These are phyloP conservation scores for Bembecia ichneumoniformis DNA, from an alignment of 2,888 invertebrate genomes.

Conservation along the genomic window DNA sequence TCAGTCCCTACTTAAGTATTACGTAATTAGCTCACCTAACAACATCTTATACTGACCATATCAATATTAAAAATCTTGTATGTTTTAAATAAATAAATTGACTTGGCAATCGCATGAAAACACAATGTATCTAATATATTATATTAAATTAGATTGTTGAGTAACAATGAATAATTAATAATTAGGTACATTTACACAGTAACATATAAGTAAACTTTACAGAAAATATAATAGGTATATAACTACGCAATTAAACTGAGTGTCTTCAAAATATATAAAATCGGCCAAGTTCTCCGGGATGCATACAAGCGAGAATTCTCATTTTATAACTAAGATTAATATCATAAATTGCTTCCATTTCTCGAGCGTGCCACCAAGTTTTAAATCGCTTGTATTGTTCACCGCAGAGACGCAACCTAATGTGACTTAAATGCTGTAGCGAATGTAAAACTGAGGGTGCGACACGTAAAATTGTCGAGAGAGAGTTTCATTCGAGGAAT, in stretches of 20 bases:
- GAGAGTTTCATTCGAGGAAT: slow-evolving; percentile 45
- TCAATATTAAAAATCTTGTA: too few relatives aligned
- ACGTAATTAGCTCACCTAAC: too few relatives aligned
- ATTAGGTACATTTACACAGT: too few relatives aligned
- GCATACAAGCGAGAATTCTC: slow-evolving; percentile 45
- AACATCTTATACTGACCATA: too few relatives aligned
- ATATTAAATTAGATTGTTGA: too few relatives aligned
- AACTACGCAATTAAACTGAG: slow-evolving; percentile 43
- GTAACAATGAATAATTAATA: too few relatives aligned
- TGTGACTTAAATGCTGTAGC: slow-evolving; percentile 53
- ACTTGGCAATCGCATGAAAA: too few relatives aligned
- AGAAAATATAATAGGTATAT: slow-evolving; percentile 12
- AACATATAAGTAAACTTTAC: too few relatives aligned
- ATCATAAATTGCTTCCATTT: slow-evolving; percentile 51
- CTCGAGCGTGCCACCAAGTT: slow-evolving; percentile 35
- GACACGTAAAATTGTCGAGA: slow-evolving; percentile 46
- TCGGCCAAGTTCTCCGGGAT: slow-evolving; percentile 19
- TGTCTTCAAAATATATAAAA: slow-evolving; percentile 41
- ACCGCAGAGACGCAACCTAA: slow-evolving; percentile 47
- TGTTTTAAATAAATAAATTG: too few relatives aligned
- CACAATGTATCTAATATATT: too few relatives aligned
- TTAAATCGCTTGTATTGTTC: slow-evolving; percentile 55
- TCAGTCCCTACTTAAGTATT: too few relatives aligned
- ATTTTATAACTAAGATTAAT: slow-evolving; percentile 54
- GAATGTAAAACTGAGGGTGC: slow-evolving; percentile 50